Evolutionary conservation across 2,113 vertebrate genomes (phyloP), one percentile per base, ranked within the genome.

Genomic region (Donacobius atricapilla): DNA sequence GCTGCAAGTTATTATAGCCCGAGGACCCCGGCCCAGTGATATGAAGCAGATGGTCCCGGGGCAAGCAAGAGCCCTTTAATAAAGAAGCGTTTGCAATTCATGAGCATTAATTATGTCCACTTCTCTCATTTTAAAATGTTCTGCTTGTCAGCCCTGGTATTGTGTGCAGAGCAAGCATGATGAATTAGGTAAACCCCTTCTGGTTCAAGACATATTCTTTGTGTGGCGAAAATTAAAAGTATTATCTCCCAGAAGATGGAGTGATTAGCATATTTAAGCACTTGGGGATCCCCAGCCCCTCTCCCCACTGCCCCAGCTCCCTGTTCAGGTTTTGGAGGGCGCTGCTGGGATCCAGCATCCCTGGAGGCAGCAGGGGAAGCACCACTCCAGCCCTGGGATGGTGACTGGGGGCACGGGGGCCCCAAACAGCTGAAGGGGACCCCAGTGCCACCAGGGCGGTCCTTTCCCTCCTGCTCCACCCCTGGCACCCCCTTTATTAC

Each of bases 61-160:
- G 97, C 93, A 97, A 97, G 97, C 69, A 11, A 91, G 89, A 92
- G 90, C 92, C 98, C 96, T 98, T 97, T 98, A 97, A 98, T 98
- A 98, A 98, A 98, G 98, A 97, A 45, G 79, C 61, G 98, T 99
- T 99, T 99, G 98, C 99, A 99, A 99, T 99, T 99, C 99, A 99
- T 99, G 99, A 99, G 98, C 97, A 96, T 98, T 98, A 98, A 98
- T 98, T 98, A 98, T 97, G 97, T 99, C 98, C 98, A 96, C 98
- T 98, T 98, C 98, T 98, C 98, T 98, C 97, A 97, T 97, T 97
- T 96, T 92, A 92, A 95, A 93, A 93, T 98, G 98, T 98, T 98
- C 97, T 98, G 98, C 97, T 97, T 98, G 98, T 99, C 98, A 98
- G 97, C 84, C 94, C 84, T 65, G 85, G 95, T 87, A 97, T 97